phyloP scores from a whole-genome alignment of 1,140 invertebrate genomes.

The Pissodes strobi region DNA sequence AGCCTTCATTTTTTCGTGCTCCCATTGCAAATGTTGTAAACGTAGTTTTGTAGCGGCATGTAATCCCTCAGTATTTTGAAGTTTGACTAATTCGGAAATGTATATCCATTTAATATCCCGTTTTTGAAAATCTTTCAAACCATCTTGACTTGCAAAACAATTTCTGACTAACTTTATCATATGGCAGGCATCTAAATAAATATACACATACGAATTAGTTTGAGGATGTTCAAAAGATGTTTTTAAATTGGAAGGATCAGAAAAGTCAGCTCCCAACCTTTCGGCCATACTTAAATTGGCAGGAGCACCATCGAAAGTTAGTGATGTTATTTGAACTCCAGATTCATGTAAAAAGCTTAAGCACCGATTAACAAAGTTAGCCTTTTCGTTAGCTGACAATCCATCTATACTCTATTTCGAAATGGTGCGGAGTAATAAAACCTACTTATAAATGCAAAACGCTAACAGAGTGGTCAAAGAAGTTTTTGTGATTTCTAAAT shows the following conservation, averaged over 20 bases:
- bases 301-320: constrained; percentile 44
- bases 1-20: constrained; percentile 45
- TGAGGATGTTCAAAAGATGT: constrained; percentile 20
- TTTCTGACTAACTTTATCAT: no score
- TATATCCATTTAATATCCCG: constrained; percentile 34
- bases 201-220: constrained; percentile 19
- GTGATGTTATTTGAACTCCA: constrained; percentile 37
- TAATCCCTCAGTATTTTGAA: constrained; percentile 42
- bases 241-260: constrained; percentile 39
- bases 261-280: constrained; percentile 39
- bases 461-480: no score
- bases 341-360: constrained; percentile 43
- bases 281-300: constrained; percentile 43
- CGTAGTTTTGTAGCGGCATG: constrained; percentile 43
- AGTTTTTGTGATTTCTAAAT: no score
- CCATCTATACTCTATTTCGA: no score
- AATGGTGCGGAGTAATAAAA: no score
- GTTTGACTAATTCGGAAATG: constrained; percentile 19
- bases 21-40: constrained; percentile 40
- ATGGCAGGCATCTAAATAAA: constrained; percentile 28
- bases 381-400: constrained; percentile 38
- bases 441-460: no score
- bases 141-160: constrained; percentile 19
- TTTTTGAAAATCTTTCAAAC: constrained; percentile 1
- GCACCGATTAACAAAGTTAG: constrained; percentile 39